These are phyloP conservation scores for Cephus runcator DNA, from an alignment of 2,888 invertebrate genomes.

Conservation along the genomic window DNA sequence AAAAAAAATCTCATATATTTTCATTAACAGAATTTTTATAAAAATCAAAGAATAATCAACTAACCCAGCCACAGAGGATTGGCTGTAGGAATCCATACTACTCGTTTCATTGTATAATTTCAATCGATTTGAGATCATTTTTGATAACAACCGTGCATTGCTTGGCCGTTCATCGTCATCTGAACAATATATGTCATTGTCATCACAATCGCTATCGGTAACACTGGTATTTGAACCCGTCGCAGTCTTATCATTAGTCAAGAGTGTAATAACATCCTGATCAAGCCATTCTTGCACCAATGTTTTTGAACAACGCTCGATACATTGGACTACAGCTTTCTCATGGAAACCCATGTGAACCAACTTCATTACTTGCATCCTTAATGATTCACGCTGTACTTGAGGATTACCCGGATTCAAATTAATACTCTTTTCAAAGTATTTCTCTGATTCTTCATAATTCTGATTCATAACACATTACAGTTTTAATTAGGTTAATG, in stretches of 20 bases:
- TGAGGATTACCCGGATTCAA: background rate
- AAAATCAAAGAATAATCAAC: background rate
- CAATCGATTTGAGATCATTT: background rate
- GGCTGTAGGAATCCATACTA: background rate
- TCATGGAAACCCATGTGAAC: slow-evolving; percentile 2
- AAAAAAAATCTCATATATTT: background rate
- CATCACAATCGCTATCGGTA: background rate
- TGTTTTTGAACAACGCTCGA: background rate
- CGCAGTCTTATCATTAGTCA: background rate
- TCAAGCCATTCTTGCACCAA: slow-evolving; percentile 1
- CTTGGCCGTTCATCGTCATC: slow-evolving; percentile 1
- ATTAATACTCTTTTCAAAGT: background rate
- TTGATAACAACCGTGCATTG: background rate
- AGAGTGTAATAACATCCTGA: background rate
- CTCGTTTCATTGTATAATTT: background rate
- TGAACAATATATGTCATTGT: background rate
- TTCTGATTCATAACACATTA: background rate
- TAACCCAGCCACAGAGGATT: background rate
- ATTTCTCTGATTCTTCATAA: background rate
- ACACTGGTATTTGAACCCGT: background rate
- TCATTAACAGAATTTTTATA: background rate
- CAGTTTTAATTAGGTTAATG: background rate
- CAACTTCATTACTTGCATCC: background rate
- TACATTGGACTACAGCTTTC: background rate
- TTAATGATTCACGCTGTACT: background rate